These are phyloP conservation scores for Diabrotica undecimpunctata DNA, from an alignment of 1,140 invertebrate genomes.

Conservation along the genomic window DNA sequence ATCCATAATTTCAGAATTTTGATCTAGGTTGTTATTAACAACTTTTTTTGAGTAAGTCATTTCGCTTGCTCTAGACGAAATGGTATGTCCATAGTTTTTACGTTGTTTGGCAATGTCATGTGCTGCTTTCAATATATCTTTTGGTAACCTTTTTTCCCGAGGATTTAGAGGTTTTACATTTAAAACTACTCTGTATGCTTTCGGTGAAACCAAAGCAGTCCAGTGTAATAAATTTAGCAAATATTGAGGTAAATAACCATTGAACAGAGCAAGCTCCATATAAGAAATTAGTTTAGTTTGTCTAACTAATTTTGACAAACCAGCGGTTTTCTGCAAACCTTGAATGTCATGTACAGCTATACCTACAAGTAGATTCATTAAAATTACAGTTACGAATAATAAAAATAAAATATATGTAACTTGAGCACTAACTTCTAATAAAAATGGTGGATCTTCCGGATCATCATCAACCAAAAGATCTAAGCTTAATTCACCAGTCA, in stretches of 20 bases:
- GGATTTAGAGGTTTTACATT: constrained; percentile 78
- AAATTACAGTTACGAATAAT: constrained; percentile 73
- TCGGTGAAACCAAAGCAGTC: constrained; percentile 69
- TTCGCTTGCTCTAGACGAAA: constrained; percentile 55
- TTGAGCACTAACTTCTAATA: constrained; percentile 67
- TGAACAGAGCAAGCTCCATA: constrained; percentile 66
- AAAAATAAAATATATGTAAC: constrained; percentile 70
- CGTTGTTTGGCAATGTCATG: constrained; percentile 70
- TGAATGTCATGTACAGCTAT: constrained; percentile 80
- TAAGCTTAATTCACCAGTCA: constrained; percentile 80
- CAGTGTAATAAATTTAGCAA: constrained; percentile 68
- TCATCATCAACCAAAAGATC: constrained; percentile 64
- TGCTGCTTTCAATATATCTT: constrained; percentile 69
- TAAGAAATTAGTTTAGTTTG: constrained; percentile 75
- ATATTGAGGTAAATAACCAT: constrained; percentile 68
- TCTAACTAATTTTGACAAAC: constrained; percentile 69
- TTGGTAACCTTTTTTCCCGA: constrained; percentile 70
- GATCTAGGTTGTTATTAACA: constrained; percentile 56
- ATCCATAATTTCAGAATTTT: constrained; percentile 51
- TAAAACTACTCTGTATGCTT: constrained; percentile 70
- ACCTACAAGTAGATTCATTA: constrained; percentile 78
- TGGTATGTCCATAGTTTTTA: constrained; percentile 63
- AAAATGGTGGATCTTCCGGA: constrained; percentile 57
- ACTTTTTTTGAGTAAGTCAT: constrained; percentile 59
- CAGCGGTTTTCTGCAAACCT: constrained; percentile 71